phyloP scores from a whole-genome alignment of 1,140 invertebrate species.

The Lordiphosa collinella region DNA sequence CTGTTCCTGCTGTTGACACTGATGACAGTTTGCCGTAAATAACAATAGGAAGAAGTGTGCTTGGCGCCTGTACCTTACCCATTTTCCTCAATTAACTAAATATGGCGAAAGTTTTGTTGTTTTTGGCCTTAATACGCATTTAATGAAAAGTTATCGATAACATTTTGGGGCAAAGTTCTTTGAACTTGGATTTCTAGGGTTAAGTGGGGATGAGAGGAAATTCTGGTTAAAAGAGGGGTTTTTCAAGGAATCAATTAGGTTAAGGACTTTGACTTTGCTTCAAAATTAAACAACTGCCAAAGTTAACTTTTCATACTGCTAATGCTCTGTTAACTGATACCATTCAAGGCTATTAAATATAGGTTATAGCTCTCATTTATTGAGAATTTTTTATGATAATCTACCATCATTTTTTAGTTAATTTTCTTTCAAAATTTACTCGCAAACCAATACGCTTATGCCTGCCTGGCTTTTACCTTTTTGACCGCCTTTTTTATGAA shows the following conservation, averaged over 20 bases:
- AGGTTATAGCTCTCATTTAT: too few species aligned
- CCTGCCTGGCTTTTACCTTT: too few species aligned
- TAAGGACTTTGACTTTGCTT: too few species aligned
- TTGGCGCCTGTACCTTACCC: neutral
- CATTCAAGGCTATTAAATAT: too few species aligned
- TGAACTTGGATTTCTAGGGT: conserved; percentile 19
- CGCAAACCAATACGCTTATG: too few species aligned
- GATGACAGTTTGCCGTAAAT: conserved; percentile 47
- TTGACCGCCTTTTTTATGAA: conserved; percentile 31
- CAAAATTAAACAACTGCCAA: too few species aligned
- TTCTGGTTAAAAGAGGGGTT: too few species aligned
- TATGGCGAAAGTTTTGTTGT: conserved; percentile 26
- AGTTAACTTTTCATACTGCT: too few species aligned
- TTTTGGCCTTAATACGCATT: conserved; percentile 12
- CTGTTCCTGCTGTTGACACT: conserved; percentile 34
- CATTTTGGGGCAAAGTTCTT: conserved; percentile 27
- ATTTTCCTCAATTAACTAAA: conserved; percentile 26
- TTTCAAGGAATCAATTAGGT: neutral
- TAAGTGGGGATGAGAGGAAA: neutral
- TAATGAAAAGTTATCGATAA: conserved; percentile 36
- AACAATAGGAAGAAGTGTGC: conserved; percentile 23
- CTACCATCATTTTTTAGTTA: too few species aligned
- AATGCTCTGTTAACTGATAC: too few species aligned
- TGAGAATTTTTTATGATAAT: too few species aligned
- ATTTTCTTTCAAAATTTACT: too few species aligned